Base-by-base conservation (phyloP, 2,797 vertebrate genomes). In the Anisognathus igniventris region DNA sequence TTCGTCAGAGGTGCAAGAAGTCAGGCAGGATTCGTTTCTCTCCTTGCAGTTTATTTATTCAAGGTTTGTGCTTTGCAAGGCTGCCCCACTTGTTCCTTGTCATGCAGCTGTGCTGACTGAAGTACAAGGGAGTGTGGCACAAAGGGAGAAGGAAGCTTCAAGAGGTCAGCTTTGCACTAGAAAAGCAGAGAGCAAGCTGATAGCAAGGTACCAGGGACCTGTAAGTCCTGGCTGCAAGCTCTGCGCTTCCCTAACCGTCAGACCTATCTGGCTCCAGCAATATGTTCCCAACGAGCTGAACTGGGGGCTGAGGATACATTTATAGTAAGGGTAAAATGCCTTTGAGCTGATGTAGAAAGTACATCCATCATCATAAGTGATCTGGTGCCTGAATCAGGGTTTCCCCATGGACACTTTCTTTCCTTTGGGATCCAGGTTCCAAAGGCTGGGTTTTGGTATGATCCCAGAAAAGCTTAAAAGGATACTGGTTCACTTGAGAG, bases 1-100 rank as follows among this genome's bases (percentile, higher is more conserved):
- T 88, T 86, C 3, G 0, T 94, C 84, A 19, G 65, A 76, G 86
- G 54, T 45, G 86, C 71, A 88, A 35, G 57, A 45, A 93, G 33
- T 47, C 72, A 66, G 35, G 53, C 77, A 70, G 51, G 70, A 88
- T 70, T 82, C 0, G 0, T 58, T 77, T 61, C 72, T 53, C 27
- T 53, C 62, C 88, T 94, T 75, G 77, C 56, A 68, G 65, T 62
- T 95, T 96, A 74, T 95, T 96, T 95, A 73, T 86, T 85, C 72
- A 90, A 74, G 60, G n/a, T n/a, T 77, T 2, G 0, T 50, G 44
- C 85, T 97, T 88, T 73, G 86, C 82, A 82, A 72, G 79, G 44
- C 42, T 61, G 61, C 48, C 47, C 33, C 20, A 5, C 66, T 86
- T 74, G 80, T 45, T 93, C 87, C 73, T 68, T 76, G 76, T 77